Evolutionary conservation across 2,888 invertebrate species (phyloP).

Genomic region (Imbricaverruca yamaguchii): DNA sequence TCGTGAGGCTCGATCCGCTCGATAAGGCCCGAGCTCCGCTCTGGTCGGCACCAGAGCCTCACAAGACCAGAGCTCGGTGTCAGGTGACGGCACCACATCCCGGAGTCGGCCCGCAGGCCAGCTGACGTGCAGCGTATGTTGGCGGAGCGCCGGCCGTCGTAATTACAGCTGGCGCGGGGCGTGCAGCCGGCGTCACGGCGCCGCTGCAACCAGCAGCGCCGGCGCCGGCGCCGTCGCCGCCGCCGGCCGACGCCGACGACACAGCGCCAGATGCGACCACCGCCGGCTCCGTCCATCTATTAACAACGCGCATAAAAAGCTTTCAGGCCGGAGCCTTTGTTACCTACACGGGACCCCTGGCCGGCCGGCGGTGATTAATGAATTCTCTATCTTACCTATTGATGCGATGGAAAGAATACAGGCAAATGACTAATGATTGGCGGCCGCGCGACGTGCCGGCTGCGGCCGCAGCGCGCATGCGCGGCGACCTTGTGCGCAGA

Average conservation of each 20-base stretch:
- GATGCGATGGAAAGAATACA: slow-evolving; percentile 21
- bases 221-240: background rate
- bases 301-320: slow-evolving; percentile 16
- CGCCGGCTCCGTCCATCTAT: background rate
- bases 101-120: background rate
- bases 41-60: no score
- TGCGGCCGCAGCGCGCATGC: slow-evolving; percentile 1
- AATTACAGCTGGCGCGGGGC: background rate
- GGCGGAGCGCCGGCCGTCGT: background rate
- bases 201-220: background rate
- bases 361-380: slow-evolving; percentile 7
- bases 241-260: background rate
- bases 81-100: no score
- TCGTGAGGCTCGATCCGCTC: no score
- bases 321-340: slow-evolving; percentile 18
- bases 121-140: background rate
- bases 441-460: background rate
- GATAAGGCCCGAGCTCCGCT: no score
- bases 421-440: slow-evolving; percentile 19
- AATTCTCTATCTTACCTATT: slow-evolving; percentile 20
- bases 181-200: slow-evolving; percentile 7
- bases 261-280: background rate
- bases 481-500: slow-evolving; percentile 13
- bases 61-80: no score
- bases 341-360: slow-evolving; percentile 18